These are phyloP conservation scores for Criorhina ranunculi DNA, from an alignment of 2,888 invertebrate species.

Conservation along the genomic window DNA sequence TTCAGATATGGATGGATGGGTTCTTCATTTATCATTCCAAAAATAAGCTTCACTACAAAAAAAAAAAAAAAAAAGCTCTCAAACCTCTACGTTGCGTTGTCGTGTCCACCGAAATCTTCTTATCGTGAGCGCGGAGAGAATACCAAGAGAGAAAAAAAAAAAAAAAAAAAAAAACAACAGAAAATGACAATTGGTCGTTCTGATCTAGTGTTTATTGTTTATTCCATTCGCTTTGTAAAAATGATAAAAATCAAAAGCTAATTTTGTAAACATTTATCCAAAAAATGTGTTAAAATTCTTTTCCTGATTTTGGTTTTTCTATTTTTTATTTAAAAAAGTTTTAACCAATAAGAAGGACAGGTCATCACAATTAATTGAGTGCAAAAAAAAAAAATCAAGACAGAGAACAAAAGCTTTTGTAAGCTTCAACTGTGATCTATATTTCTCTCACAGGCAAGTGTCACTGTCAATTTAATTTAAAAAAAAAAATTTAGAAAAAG, in stretches of 20 bases:
- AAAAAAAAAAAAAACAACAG: too few species aligned
- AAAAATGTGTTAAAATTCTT: not conserved
- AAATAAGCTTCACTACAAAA: too few species aligned
- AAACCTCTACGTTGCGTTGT: too few species aligned
- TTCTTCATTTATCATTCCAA: too few species aligned
- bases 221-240: not conserved
- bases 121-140: too few species aligned
- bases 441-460: constrained; percentile 20
- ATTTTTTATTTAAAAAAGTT: not conserved
- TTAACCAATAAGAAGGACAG: not conserved
- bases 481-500: not conserved
- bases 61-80: too few species aligned
- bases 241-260: not conserved
- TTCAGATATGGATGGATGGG: too few species aligned
- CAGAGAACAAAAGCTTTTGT: constrained; percentile 20
- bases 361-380: constrained; percentile 28
- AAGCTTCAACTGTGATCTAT: not conserved
- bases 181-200: constrained; percentile 15
- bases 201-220: constrained; percentile 20
- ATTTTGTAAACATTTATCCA: not conserved
- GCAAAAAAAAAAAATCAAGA: not conserved
- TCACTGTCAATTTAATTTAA: too few species aligned
- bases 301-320: too few species aligned
- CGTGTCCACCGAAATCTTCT: too few species aligned
- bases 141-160: too few species aligned